These are phyloP conservation scores for Trichopoda pennipes DNA, from an alignment of 2,888 invertebrate species.

Conservation along the genomic window DNA sequence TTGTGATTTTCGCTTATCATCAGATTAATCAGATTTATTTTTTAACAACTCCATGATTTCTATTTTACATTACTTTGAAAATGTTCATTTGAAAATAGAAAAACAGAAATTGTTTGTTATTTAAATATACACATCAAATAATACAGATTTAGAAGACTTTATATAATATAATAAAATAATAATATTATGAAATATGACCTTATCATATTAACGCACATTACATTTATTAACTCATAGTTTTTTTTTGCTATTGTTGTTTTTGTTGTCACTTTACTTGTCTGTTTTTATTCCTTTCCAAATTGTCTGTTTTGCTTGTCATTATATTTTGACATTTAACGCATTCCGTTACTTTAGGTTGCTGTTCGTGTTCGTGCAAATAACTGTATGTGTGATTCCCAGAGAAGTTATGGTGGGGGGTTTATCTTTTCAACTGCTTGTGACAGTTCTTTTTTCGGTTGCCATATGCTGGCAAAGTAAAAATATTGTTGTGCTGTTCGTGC, in stretches of 20 bases:
- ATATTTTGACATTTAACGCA: constrained; percentile 69
- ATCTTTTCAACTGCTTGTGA: constrained; percentile 56
- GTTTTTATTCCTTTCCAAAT: constrained; percentile 60
- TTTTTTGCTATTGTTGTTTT: constrained; percentile 25
- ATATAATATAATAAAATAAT: no score
- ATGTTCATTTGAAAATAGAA: no score
- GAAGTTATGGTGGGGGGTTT: constrained; percentile 6
- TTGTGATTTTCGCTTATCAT: no score
- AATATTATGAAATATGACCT: no score
- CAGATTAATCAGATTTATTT: no score
- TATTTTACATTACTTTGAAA: no score
- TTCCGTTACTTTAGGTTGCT: constrained; percentile 49
- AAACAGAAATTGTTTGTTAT: no score
- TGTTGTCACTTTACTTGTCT: constrained; percentile 37
- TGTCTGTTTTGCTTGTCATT: constrained; percentile 69
- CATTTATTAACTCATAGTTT: constrained; percentile 26
- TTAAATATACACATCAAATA: no score
- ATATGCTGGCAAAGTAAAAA: constrained; percentile 21
- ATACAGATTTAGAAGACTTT: no score
- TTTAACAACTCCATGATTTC: no score
- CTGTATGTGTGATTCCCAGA: neutral
- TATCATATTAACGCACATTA: neutral
- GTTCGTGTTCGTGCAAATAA: neutral
- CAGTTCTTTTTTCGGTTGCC: constrained; percentile 58
- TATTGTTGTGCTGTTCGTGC: constrained; percentile 27